Evolutionary conservation across 2,888 invertebrate genomes (phyloP).

Genomic region (Xestia c-nigrum): DNA sequence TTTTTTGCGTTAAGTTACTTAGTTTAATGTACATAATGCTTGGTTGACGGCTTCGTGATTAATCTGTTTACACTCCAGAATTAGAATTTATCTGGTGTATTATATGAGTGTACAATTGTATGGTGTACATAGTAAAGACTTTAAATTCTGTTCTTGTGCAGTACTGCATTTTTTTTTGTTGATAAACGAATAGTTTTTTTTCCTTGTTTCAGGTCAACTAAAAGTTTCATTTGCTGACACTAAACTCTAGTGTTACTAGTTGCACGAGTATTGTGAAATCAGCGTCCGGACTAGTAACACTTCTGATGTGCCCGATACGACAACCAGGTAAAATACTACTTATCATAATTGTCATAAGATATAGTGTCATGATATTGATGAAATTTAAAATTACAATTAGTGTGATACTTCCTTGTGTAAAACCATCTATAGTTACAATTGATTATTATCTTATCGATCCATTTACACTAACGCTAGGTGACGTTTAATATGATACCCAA

Average conservation of each 20-base stretch:
- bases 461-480: too few relatives aligned
- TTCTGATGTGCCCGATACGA: conserved; percentile 43
- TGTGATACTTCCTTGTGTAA: too few relatives aligned
- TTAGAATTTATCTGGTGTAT: too few relatives aligned
- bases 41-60: too few relatives aligned
- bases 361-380: not conserved
- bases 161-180: not conserved
- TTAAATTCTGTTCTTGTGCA: too few relatives aligned
- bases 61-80: too few relatives aligned
- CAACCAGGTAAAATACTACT: conserved; percentile 22
- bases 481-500: not conserved
- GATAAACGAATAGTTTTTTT: not conserved
- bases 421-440: too few relatives aligned
- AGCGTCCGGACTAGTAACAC: not conserved
- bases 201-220: conserved; percentile 30
- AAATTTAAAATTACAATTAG: not conserved
- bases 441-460: too few relatives aligned
- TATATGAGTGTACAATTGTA: too few relatives aligned
- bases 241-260: not conserved
- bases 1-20: too few relatives aligned
- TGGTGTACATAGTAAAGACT: too few relatives aligned
- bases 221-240: not conserved
- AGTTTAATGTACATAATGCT: too few relatives aligned
- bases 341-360: not conserved
- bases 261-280: not conserved